Percentiles rank a stretch among this genome's conserved stretches.
phyloP scores from a whole-genome alignment of 2,888 invertebrate species.

The Zonitis immaculata region DNA sequence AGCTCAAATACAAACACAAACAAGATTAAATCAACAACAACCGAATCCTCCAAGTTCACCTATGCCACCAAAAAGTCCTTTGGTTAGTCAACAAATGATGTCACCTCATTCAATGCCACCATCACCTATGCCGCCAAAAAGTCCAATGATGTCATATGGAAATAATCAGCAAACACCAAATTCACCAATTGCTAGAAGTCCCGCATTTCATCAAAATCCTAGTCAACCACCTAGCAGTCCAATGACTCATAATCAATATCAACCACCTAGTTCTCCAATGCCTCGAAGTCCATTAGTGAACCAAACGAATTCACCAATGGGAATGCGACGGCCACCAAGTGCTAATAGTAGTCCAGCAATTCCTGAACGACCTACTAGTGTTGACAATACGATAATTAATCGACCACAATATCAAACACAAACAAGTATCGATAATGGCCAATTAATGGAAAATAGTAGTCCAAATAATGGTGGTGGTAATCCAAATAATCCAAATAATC shows the following conservation, averaged over 20 bases:
- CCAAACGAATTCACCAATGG: slow-evolving; percentile 51
- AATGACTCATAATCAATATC: slow-evolving; percentile 50
- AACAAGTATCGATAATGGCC: slow-evolving; percentile 5
- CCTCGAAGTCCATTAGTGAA: slow-evolving; percentile 48
- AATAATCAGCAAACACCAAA: slow-evolving; percentile 52
- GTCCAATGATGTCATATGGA: slow-evolving; percentile 42
- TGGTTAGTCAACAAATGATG: slow-evolving; percentile 46
- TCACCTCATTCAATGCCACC: slow-evolving; percentile 48
- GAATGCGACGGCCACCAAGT: slow-evolving; percentile 54
- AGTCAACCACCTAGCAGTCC: slow-evolving; percentile 51
- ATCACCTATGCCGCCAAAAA: slow-evolving; percentile 49
- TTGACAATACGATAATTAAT: slow-evolving; percentile 52
- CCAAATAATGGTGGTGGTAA: slow-evolving; percentile 49
- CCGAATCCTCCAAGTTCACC: slow-evolving; percentile 52
- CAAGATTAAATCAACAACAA: slow-evolving; percentile 41
- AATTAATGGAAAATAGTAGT: slow-evolving; percentile 8
- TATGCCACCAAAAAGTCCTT: slow-evolving; percentile 54
- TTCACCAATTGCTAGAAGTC: slow-evolving; percentile 57
- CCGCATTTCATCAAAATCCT: slow-evolving; percentile 51
- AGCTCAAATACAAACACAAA: slow-evolving; percentile 47
- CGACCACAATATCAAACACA: slow-evolving; percentile 14
- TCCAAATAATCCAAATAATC: slow-evolving; percentile 54
- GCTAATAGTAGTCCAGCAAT: slow-evolving; percentile 53
- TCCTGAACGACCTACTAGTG: slow-evolving; percentile 57
- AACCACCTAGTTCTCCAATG: slow-evolving; percentile 49